Base-by-base conservation (phyloP, 2,888 invertebrate species). In the Epirrhoe tristata region DNA sequence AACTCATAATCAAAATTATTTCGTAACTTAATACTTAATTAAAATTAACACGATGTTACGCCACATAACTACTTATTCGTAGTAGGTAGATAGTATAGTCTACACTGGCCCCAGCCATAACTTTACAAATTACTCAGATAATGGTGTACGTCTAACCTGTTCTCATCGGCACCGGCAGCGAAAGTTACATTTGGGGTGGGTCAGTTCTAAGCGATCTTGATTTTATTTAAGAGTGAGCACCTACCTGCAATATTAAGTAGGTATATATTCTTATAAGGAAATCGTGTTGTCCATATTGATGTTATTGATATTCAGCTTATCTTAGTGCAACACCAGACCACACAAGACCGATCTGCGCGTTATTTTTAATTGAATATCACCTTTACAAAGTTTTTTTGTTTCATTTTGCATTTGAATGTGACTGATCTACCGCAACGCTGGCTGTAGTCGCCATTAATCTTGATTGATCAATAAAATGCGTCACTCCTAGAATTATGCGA, bases 301-400 rank as follows among this genome's bases (percentile, higher is more conserved):
- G 10, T 31, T 14, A 14, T 32, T 6, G n/a, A 31, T 31, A 34
- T 50, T 58, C 16, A 36, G 53, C 52, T 12, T 59, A 53, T 32
- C 12, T 34, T 17, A 62, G 32, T 24, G 39, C 39, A 43, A 16
- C 46, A 39, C 43, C 56, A 56, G 73, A 63, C 77, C 69, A 74
- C 75, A 71, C 73, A 73, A 74, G 75, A 69, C 31, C 36, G 8
- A 68, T 74, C 74, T 71, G 73, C 56, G 77, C 82, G 83, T 82
- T 61, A 17, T 66, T 65, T 83, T 79, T 80, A 81, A 82, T 80
- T n/a, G 43, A 71, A 12, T 73, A 82, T 84, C 85, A 87, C 87
- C 89, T 88, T 86, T 80, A n/a, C n/a, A n/a, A 86, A 82, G 80
- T 78, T 82, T 17, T 67, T 64, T 67, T 52, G 66, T 68, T 67